phyloP scores from a whole-genome alignment of 2,888 invertebrate genomes.

The Zygothrica quintamaculata region DNA sequence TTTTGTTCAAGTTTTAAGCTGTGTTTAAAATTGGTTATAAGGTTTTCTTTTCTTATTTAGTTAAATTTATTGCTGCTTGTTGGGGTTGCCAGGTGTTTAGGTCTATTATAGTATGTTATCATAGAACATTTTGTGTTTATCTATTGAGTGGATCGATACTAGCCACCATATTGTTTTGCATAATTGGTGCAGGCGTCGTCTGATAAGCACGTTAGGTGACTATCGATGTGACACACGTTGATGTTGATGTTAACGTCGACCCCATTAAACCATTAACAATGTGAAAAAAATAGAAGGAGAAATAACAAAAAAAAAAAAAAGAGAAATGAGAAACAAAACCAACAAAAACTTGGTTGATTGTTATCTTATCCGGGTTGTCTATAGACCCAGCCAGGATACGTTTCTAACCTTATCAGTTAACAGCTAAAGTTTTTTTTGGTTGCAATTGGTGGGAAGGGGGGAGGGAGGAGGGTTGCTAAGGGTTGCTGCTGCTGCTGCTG shows the following conservation, averaged over 20 bases:
- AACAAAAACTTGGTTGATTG: conserved; percentile 37
- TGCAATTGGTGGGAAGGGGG: too few species aligned
- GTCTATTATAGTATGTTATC: too few species aligned
- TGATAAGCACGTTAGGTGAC: conserved; percentile 46
- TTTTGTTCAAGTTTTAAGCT: too few species aligned
- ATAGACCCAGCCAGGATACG: conserved; percentile 60
- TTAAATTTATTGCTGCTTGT: too few species aligned
- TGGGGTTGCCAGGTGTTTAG: too few species aligned
- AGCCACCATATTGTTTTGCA: conserved; percentile 78
- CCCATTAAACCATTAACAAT: conserved; percentile 37
- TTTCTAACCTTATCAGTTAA: conserved; percentile 31
- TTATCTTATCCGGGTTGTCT: conserved; percentile 72
- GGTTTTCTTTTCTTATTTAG: too few species aligned
- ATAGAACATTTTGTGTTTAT: conserved; percentile 26
- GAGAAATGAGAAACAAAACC: too few species aligned
- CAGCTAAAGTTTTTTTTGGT: conserved; percentile 5
- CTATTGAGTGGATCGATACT: conserved; percentile 61
- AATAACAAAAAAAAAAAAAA: too few species aligned
- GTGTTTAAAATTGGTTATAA: too few species aligned
- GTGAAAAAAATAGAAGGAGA: too few species aligned
- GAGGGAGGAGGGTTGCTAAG: conserved; percentile 16
- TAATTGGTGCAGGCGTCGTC: conserved; percentile 52
- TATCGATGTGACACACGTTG: background rate
- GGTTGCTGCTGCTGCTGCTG: conserved; percentile 37
- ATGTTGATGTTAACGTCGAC: conserved; percentile 29